Evolutionary conservation across 2,797 vertebrate genomes (phyloP), one percentile per base, ranked within the genome.

Genomic region (Pseudomugil gertrudae): DNA sequence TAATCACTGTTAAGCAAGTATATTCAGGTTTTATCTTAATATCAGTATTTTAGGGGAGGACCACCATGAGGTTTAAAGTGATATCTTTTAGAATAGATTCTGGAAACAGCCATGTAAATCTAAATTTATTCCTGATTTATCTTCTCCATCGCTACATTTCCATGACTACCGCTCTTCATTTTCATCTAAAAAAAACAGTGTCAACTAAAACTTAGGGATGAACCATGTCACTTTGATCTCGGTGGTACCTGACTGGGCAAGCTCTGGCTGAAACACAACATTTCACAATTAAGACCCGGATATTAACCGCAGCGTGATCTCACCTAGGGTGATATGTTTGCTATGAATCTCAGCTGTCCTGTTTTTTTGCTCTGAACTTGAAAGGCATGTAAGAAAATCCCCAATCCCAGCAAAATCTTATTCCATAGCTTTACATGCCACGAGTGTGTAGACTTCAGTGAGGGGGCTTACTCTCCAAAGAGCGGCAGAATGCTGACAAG

Each of bases 401-500:
- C 58, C 36, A 38, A 54, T 70, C 62, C 38, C 35, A 15, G 33
- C 17, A 35, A 75, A 72, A 60, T 32, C 50, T 66, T 69, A 71
- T 62, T 36, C 32, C 74, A 47, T 0, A 63, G 64, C 66, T 65
- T 57, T 29, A 30, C 76, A 53, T 57, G 71, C 26, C 57, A 15
- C 21, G 66, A 81, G 79, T 72, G 74, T 63, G 75, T 47, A 50
- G 72, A 68, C 78, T 74, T 78, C 70, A 78, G 14, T 32, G 6
- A 83, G 74, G 65, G 82, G 70, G 57, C 58, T 73, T 65, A 66
- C 79, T 81, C 59, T 15, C 60, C 67, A 56, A 69, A 67, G 56
- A 79, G 64, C 79, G 72, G 81, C 15, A n/a, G 35, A 45, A 59
- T 26, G 70, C 79, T 73, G 67, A 79, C 57, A 27, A 9, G 53